phyloP scores from a whole-genome alignment of 2,888 invertebrate species.

The Limnephilus rhombicus region DNA sequence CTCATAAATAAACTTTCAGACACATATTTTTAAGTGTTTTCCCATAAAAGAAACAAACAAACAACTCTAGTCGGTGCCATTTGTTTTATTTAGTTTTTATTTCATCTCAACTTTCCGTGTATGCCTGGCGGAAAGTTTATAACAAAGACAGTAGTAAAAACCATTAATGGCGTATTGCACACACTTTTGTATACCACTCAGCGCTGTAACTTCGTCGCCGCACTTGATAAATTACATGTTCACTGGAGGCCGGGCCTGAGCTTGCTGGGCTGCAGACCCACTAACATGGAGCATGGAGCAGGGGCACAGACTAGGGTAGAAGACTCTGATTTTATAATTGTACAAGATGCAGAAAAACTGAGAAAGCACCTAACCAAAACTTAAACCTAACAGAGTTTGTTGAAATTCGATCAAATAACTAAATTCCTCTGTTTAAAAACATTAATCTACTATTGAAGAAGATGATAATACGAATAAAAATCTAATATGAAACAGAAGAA shows the following conservation, averaged over 20 bases:
- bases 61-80: slow-evolving; percentile 4
- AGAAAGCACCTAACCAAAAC: neutral
- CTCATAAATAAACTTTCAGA: neutral
- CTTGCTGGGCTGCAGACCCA: neutral
- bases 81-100: slow-evolving; percentile 35
- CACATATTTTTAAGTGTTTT: neutral
- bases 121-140: slow-evolving; percentile 10
- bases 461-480: too few species aligned
- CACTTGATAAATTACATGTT: slow-evolving; percentile 63
- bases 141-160: slow-evolving; percentile 25
- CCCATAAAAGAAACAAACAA: slow-evolving; percentile 25
- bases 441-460: too few species aligned
- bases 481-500: too few species aligned
- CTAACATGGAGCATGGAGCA: neutral
- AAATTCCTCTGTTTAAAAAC: neutral
- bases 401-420: neutral
- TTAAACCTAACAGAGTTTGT: too few species aligned
- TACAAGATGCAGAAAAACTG: neutral
- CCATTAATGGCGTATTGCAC: slow-evolving; percentile 39
- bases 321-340: neutral
- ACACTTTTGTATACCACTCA: slow-evolving; percentile 3
- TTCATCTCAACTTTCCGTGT: slow-evolving; percentile 26
- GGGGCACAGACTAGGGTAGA: neutral
- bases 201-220: slow-evolving; percentile 43
- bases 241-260: neutral